Evolutionary conservation across 1,140 invertebrate species (phyloP).

Genomic region (Anastatus disparis): DNA sequence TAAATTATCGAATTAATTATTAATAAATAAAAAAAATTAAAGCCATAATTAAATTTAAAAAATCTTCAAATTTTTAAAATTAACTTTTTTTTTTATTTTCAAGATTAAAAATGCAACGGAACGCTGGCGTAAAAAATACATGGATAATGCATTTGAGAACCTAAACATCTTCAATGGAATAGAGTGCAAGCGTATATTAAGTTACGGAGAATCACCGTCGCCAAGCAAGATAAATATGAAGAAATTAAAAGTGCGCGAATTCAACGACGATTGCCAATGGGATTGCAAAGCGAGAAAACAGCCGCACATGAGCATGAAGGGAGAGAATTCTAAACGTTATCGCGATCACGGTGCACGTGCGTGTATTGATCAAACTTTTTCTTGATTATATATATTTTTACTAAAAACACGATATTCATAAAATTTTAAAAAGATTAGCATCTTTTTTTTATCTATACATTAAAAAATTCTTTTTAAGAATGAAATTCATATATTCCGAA

Average conservation of each 20-base stretch:
- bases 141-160: conserved; percentile 5
- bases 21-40: too few relatives aligned
- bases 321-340: conserved; percentile 17
- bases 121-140: conserved; percentile 33
- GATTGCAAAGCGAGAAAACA: conserved; percentile 25
- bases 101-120: conserved; percentile 28
- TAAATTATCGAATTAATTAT: too few relatives aligned
- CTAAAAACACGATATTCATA: too few relatives aligned
- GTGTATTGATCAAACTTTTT: not conserved
- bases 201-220: conserved; percentile 7
- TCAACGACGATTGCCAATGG: conserved; percentile 33
- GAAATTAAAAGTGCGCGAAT: not conserved
- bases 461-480: too few relatives aligned
- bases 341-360: conserved; percentile 38
- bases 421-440: too few relatives aligned
- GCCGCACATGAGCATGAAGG: conserved; percentile 29
- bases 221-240: not conserved
- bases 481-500: too few relatives aligned
- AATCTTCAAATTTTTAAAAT: too few relatives aligned
- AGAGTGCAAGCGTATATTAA: not conserved
- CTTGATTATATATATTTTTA: too few relatives aligned
- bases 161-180: conserved; percentile 14
- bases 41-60: too few relatives aligned
- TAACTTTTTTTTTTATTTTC: not conserved
- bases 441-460: too few relatives aligned